Base-by-base conservation (phyloP, 2,797 vertebrate species). In the Aldrovandia affinis region DNA sequence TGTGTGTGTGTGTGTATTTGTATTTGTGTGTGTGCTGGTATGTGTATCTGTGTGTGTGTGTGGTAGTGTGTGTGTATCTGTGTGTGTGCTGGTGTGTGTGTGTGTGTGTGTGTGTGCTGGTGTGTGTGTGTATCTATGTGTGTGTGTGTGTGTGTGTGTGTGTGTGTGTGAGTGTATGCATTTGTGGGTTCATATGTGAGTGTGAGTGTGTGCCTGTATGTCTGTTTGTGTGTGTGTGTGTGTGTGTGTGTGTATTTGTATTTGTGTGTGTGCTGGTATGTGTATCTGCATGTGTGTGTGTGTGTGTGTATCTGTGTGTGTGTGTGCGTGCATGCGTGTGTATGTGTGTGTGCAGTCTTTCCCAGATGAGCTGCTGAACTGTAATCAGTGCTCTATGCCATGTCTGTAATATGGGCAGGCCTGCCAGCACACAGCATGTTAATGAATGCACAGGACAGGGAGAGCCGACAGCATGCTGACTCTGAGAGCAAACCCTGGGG, bases 251-350 rank as follows among this genome's bases (percentile, higher is more conserved):
- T 80, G 50, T 33, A 33, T 12, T 4, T 25, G 44, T 52, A 22
- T 83, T 81, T 87, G 87, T 89, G 86, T 83, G 8, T 81, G 52
- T 59, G 68, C 52, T 28, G 61, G 80, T 73, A 65, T 39, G 36
- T n/a, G 33, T 81, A 20, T 6, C 57, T 12, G 4, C 14, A 2
- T 36, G 22, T 2, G 30, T 14, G 10, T 30, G 7, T 39, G 28
- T 1, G 63, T 63, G 61, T 30, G 63, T 28, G n/a, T 30, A 1
- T 33, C 1, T 59, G 6, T 22, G 9, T 81, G 52, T 22, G 15
- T 28, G 54, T 55, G 79, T 80, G 80, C 22, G 30, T 39, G 15
- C 12, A 18, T n/a, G 25, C 3, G 18, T 73, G 30, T 68, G 65
- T 68, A 8, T 73, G 33, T 28, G 20, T n/a, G 25, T 39, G 68